phyloP scores from a whole-genome alignment of 2,113 vertebrate genomes.

The Daubentonia madagascariensis region DNA sequence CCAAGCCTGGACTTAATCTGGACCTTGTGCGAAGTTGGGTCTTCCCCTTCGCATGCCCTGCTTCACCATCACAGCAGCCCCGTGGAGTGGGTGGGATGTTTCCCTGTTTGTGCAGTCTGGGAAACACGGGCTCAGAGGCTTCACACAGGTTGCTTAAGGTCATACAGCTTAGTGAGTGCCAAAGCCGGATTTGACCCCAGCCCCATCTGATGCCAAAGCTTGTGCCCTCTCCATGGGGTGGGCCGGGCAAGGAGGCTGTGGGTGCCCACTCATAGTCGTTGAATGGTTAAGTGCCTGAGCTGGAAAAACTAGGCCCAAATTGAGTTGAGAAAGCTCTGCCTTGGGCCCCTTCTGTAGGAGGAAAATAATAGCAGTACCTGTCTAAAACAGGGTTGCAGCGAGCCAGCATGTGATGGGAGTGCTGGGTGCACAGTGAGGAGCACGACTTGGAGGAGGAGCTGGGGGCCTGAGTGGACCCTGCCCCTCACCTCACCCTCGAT shows the following conservation, averaged over 20 bases:
- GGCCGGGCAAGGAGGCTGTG: not conserved
- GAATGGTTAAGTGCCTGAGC: not conserved
- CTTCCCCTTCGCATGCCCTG: not conserved
- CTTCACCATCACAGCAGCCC: not conserved
- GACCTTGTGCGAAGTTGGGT: rapidly evolving
- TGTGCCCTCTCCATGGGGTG: not conserved
- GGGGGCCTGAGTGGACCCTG: not conserved
- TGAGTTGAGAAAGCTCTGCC: not conserved
- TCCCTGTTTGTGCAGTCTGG: not conserved
- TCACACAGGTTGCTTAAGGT: not conserved
- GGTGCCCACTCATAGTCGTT: no score
- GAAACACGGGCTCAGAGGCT: not conserved
- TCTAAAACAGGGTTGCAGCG: rapidly evolving
- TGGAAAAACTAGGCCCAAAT: not conserved
- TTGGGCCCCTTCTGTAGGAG: not conserved
- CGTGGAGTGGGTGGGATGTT: rapidly evolving
- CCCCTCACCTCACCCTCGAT: conserved; percentile 40
- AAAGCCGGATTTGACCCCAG: conserved; percentile 26
- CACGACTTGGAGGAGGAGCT: not conserved
- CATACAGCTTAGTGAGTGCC: not conserved
- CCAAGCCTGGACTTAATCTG: not conserved
- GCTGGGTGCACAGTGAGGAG: not conserved
- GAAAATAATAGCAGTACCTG: no score
- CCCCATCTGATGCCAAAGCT: not conserved
- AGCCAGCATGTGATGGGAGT: rapidly evolving